These are phyloP conservation scores for Pissodes strobi DNA, from an alignment of 1,140 invertebrate species.

Conservation along the genomic window DNA sequence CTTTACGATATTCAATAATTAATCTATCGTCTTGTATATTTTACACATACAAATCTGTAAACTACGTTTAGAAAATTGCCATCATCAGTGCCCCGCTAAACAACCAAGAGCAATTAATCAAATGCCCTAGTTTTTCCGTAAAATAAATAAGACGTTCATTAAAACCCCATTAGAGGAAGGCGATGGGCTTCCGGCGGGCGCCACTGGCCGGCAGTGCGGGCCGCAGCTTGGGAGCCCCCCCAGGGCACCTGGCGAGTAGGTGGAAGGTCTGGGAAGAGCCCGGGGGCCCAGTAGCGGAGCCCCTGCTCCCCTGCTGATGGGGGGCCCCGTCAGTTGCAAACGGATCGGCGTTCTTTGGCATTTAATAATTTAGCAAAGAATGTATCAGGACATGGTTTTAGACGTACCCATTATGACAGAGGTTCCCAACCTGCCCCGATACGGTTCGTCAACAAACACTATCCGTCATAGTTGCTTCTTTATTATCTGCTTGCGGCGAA, in stretches of 20 bases:
- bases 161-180: conserved; percentile 15
- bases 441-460: too few relatives aligned
- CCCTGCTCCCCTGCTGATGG: conserved; percentile 25
- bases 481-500: too few relatives aligned
- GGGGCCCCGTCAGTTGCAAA: conserved; percentile 17
- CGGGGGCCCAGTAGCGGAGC: conserved; percentile 39
- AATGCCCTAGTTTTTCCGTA: background rate
- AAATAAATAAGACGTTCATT: background rate
- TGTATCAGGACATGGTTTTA: too few relatives aligned
- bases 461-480: too few relatives aligned
- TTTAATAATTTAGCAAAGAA: conserved; percentile 4
- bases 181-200: conserved; percentile 6
- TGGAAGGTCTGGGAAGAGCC: conserved; percentile 42
- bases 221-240: conserved; percentile 35
- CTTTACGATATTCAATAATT: too few relatives aligned
- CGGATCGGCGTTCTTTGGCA: conserved; percentile 1
- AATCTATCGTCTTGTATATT: too few relatives aligned
- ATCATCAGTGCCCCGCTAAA: too few relatives aligned
- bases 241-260: conserved; percentile 34
- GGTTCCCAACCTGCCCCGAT: too few relatives aligned
- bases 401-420: too few relatives aligned
- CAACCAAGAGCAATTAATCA: too few relatives aligned
- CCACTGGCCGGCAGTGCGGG: conserved; percentile 2
- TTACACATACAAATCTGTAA: too few relatives aligned
- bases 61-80: too few relatives aligned